Conservation (phyloP, 2,113 vertebrate genomes). For the Ceuthmochares aereus region DNA sequence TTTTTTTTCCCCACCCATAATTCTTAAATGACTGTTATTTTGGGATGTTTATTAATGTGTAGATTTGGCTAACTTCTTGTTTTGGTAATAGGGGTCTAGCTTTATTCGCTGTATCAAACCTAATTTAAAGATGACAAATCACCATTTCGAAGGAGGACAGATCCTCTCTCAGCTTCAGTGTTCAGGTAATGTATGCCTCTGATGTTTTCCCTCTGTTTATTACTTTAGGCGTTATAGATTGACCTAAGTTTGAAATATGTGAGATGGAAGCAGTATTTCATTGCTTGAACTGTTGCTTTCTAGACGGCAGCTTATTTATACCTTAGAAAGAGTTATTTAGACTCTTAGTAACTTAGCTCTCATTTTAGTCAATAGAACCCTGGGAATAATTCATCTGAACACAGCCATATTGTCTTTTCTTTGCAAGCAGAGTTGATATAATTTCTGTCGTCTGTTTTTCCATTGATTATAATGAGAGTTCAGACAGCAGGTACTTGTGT, state of each 20-base stretch:
- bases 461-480: neutral
- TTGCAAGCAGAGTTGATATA: neutral
- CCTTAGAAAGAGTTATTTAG: neutral
- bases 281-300: neutral
- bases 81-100: slow-evolving; percentile 87
- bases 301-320: neutral
- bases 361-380: neutral
- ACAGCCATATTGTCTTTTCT: neutral
- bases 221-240: neutral
- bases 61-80: slow-evolving; percentile 11
- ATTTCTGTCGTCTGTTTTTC: neutral
- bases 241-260: neutral
- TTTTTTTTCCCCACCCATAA: accelerated
- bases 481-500: neutral
- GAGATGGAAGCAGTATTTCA: neutral
- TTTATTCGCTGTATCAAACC: slow-evolving; percentile 98
- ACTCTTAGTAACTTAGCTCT: neutral
- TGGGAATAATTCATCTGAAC: neutral
- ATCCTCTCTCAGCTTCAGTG: slow-evolving; percentile 98
- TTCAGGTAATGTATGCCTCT: slow-evolving; percentile 81
- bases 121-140: slow-evolving; percentile 97
- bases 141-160: slow-evolving; percentile 95
- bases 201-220: neutral
- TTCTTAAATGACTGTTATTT: neutral
- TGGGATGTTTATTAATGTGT: neutral